Percentiles rank a stretch among this genome's conserved stretches.
Conservation (phyloP, 1,140 invertebrate genomes). For the Eulimnadia texana region DNA sequence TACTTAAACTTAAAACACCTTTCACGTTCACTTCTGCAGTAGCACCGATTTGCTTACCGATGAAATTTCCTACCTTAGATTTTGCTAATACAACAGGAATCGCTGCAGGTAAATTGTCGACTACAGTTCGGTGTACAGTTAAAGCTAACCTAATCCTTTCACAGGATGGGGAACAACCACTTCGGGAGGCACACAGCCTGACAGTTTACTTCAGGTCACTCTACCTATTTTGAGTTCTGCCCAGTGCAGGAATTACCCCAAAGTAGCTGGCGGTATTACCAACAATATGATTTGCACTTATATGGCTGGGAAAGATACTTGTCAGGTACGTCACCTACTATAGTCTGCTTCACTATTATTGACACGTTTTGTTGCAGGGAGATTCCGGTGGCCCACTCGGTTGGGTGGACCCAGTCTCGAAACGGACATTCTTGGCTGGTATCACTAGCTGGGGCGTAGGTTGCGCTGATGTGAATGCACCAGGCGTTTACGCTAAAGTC, state of each 20-base stretch:
- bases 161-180: constrained; percentile 47
- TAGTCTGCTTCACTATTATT: not conserved
- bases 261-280: constrained; percentile 26
- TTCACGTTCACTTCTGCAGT: constrained; percentile 39
- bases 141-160: not conserved
- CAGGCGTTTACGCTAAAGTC: constrained; percentile 23
- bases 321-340: constrained; percentile 22
- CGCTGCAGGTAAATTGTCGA: constrained; percentile 7
- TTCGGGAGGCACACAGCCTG: constrained; percentile 37
- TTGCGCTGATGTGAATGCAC: constrained; percentile 31
- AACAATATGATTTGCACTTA: constrained; percentile 50
- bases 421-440: constrained; percentile 33
- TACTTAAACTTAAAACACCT: constrained; percentile 33
- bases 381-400: constrained; percentile 53
- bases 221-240: constrained; percentile 38
- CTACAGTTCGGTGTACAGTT: not conserved
- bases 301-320: constrained; percentile 42
- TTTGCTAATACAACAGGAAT: constrained; percentile 29
- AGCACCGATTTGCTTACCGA: constrained; percentile 49
- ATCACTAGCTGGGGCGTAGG: constrained; percentile 37
- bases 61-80: constrained; percentile 31
- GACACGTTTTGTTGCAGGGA: constrained; percentile 27
- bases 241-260: constrained; percentile 29
- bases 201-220: constrained; percentile 39
- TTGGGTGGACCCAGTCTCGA: constrained; percentile 34